Base-by-base conservation (phyloP, 2,888 invertebrate genomes). In the Epirrita christyi region DNA sequence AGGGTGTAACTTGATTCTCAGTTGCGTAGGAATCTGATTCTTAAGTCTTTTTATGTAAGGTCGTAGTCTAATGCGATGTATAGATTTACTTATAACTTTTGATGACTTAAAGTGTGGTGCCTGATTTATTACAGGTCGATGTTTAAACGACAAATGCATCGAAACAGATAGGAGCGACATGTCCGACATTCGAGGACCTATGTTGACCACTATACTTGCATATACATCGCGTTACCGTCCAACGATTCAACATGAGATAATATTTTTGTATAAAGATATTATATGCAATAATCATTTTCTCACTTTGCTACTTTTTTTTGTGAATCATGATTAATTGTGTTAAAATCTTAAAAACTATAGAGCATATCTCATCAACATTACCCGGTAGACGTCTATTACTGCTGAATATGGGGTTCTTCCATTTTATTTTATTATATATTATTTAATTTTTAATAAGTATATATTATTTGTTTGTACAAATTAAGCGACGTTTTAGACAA, bases 131-230 rank as follows among this genome's bases (percentile, higher is more conserved):
- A 88, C 86, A 88, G 90, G 89, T 91, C 89, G 91, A 89, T 91
- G 90, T 90, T 88, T 91, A 92, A 91, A 91, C 90, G 91, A 92
- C 91, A 91, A 92, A 92, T 92, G 91, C 91, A 92, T 91, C 88
- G 90, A 85, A 90, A 90, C 89, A 88, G 91, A 92, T 92, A 91
- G 89, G 87, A 89, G 88, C 88, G 88, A 92, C 90, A 91, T 90
- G 90, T 91, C 83, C 80, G 85, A 90, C 90, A 91, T 88, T 82
- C 86, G 88, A 86, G 88, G 88, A 89, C 87, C 88, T 83, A 86
- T 90, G 88, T 89, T 85, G 87, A 81, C 85, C 85, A 81, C 81
- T 86, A 83, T 80, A 80, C 76, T 73, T 66, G 74, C 68, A 73
- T 75, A 55, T 63, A 86, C 83, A 85, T 67, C 60, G 78, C 68